Conservation (phyloP, 2,888 invertebrate species). For the Mechanitis mazaeus region DNA sequence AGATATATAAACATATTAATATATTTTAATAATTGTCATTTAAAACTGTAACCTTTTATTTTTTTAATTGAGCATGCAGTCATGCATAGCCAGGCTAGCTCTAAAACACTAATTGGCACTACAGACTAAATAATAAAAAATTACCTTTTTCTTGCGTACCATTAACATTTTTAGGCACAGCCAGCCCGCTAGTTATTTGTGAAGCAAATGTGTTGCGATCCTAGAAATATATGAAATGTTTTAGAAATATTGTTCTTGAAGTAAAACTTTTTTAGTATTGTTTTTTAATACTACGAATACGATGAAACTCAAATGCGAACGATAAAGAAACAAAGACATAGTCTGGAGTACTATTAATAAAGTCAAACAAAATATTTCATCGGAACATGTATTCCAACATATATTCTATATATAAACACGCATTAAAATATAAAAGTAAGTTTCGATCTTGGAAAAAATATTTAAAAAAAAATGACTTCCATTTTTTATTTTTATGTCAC, state of each 20-base stretch:
- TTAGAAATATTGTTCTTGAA: neutral
- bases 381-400: too few species aligned
- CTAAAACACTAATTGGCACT: conserved; percentile 27
- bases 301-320: too few species aligned
- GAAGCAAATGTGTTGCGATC: conserved; percentile 84
- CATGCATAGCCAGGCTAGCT: conserved; percentile 11
- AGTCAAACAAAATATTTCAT: too few species aligned
- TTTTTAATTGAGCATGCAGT: neutral
- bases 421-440: too few species aligned
- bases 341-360: too few species aligned
- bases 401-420: too few species aligned
- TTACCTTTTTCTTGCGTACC: conserved; percentile 51
- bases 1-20: too few species aligned
- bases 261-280: neutral
- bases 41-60: neutral
- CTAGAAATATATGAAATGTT: conserved; percentile 38
- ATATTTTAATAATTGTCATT: too few species aligned
- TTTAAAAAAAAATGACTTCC: too few species aligned
- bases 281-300: neutral
- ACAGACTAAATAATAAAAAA: conserved; percentile 27
- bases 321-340: too few species aligned
- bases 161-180: conserved; percentile 67
- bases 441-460: too few species aligned
- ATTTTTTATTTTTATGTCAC: too few species aligned
- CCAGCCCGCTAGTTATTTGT: conserved; percentile 82